Base-by-base conservation (phyloP, 2,113 vertebrate genomes). In the Crotophaga sulcirostris region DNA sequence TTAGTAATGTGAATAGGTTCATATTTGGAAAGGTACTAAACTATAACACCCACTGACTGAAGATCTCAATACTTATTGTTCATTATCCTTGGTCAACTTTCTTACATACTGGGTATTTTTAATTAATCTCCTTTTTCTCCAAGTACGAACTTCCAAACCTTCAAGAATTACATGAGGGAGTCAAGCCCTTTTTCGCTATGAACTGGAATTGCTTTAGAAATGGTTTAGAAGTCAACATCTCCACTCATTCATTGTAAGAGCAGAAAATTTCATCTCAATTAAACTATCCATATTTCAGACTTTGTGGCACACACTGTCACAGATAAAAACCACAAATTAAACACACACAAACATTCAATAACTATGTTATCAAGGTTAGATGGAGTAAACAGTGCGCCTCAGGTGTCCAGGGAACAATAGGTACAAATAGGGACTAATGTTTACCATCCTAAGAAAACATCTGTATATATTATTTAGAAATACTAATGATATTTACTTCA, bases 181-280 rank as follows among this genome's bases (percentile, higher is more conserved):
- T 28, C 16, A 3, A 66, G 36, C 23, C 6, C 9, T 7, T 78
- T 62, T 52, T 70, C 62, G 6, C 20, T 34, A 3, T 23, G 17
- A 74, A 29, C 5, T 42, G 42, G 47, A 87, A 66, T 3, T 40
- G 10, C 24, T n/a, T 13, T 26, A 72, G 44, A 80, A 76, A 45
- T 36, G 52, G 15, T 76, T 31, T 14, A 19, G 45, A 58, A 60
- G 59, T 62, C 63, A 70, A 10, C 29, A 59, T 45, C 47, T 67
- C 33, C 4, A 2, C 17, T 0, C 0, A 40, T 20, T 44, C 31
- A 21, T 4, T 8, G 63, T 23, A 47, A 42, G 4, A 79, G 10
- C 3, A 42, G n/a, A 8, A 21, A 54, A 6, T 34, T 85, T 55
- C 3, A 78, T 33, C 42, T 56, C 13, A 56, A 13, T 10, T 3